phyloP scores from a whole-genome alignment of 1,140 invertebrate species.

The Lordiphosa clarofinis region DNA sequence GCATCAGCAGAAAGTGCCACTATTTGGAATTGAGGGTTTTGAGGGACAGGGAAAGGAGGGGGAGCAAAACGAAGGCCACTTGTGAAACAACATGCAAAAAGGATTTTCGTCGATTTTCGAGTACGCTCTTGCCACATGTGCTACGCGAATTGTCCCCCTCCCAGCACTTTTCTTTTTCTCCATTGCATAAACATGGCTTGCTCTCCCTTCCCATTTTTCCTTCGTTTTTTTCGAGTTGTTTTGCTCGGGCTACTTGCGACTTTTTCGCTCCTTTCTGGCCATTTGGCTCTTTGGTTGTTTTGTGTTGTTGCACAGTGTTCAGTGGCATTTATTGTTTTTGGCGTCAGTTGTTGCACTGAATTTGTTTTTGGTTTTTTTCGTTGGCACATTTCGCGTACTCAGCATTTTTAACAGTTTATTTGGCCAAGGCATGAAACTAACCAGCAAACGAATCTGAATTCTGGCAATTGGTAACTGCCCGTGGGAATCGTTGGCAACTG shows the following conservation, averaged over 20 bases:
- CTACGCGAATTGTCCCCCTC: slow-evolving; percentile 13
- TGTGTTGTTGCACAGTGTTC: slow-evolving; percentile 49
- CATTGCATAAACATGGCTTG: slow-evolving; percentile 6
- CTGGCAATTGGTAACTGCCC: slow-evolving; percentile 21
- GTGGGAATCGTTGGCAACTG: not conserved
- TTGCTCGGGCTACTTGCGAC: slow-evolving; percentile 42
- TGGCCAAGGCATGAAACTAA: slow-evolving; percentile 54
- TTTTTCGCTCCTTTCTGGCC: slow-evolving; percentile 39
- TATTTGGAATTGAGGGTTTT: slow-evolving; percentile 30
- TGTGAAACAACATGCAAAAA: slow-evolving; percentile 69
- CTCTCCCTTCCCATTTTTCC: slow-evolving; percentile 1
- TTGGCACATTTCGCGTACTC: slow-evolving; percentile 47
- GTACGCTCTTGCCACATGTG: slow-evolving; percentile 60
- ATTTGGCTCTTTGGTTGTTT: slow-evolving; percentile 65
- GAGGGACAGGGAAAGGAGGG: not conserved
- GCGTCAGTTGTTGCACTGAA: slow-evolving; percentile 68
- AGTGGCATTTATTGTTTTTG: slow-evolving; percentile 69
- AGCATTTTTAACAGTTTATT: slow-evolving; percentile 72
- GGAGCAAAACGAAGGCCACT: slow-evolving; percentile 35
- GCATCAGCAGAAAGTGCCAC: slow-evolving; percentile 58
- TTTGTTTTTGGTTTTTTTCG: slow-evolving; percentile 8
- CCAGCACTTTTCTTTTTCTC: slow-evolving; percentile 8
- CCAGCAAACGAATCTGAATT: slow-evolving; percentile 10
- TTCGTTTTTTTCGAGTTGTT: slow-evolving; percentile 13
- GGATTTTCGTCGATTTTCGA: slow-evolving; percentile 76